Conservation (phyloP, 2,797 vertebrate species). For the Poeciliopsis turneri region DNA sequence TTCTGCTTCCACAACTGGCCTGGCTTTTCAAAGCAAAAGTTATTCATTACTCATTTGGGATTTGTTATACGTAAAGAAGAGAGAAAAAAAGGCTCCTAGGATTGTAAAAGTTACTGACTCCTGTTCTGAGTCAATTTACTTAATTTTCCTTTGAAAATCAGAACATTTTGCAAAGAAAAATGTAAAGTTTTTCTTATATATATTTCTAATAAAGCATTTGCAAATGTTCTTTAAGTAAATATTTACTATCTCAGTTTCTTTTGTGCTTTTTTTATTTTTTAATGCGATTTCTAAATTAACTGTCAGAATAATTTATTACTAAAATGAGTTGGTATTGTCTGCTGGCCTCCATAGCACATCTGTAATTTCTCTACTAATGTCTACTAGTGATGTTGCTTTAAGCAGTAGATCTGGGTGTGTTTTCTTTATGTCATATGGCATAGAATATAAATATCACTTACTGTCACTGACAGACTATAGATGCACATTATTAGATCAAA, state of each 20-base stretch:
- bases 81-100: too few species aligned
- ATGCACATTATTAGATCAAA: background rate
- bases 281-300: too few species aligned
- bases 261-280: background rate
- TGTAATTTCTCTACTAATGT: background rate
- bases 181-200: fast-evolving
- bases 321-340: background rate
- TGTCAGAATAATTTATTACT: too few species aligned
- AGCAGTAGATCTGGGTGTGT: background rate
- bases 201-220: too few species aligned
- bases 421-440: background rate
- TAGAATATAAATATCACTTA: background rate
- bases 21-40: too few species aligned
- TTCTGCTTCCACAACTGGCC: too few species aligned
- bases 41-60: too few species aligned
- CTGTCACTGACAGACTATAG: background rate
- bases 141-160: too few species aligned
- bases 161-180: too few species aligned
- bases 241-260: background rate
- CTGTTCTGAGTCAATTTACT: background rate
- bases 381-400: background rate
- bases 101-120: background rate
- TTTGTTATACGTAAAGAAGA: too few species aligned
- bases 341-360: background rate
- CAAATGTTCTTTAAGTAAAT: background rate